Conservation (phyloP, 2,113 vertebrate species). For the Eulemur rufifrons region DNA sequence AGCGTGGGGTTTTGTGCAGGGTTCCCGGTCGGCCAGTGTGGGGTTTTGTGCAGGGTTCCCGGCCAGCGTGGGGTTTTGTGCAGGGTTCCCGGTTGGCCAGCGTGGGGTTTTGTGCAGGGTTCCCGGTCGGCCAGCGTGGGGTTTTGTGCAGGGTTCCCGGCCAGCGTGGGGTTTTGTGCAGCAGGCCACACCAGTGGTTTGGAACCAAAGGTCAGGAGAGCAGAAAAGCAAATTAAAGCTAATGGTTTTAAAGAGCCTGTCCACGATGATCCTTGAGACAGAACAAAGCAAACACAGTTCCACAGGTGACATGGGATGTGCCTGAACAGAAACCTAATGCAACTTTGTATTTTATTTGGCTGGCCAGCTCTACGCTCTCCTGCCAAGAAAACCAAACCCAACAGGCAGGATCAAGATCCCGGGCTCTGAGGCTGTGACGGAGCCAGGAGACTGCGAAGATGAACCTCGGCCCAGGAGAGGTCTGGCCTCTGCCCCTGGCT, state of each 20-base stretch:
- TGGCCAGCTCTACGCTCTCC: not conserved
- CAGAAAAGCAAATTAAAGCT: constrained; percentile 28
- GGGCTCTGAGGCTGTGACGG: not conserved
- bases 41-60: not conserved
- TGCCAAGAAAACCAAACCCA: not conserved
- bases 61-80: no score
- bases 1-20: not conserved
- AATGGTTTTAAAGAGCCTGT: constrained; percentile 38
- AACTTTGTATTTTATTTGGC: not conserved
- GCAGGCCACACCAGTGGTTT: not conserved
- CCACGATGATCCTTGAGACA: constrained; percentile 12
- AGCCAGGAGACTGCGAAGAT: not conserved
- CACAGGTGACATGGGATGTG: not conserved
- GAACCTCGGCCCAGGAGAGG: not conserved
- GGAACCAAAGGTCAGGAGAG: constrained; percentile 47
- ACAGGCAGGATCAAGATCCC: not conserved
- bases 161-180: not conserved
- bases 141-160: no score
- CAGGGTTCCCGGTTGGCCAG: not conserved
- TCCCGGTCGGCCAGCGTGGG: no score
- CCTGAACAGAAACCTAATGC: not conserved
- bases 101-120: not conserved
- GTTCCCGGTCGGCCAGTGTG: no score
- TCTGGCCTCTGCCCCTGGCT: not conserved
- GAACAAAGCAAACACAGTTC: not conserved